phyloP scores from a whole-genome alignment of 1,140 invertebrate genomes.

The Danaus melanippus region DNA sequence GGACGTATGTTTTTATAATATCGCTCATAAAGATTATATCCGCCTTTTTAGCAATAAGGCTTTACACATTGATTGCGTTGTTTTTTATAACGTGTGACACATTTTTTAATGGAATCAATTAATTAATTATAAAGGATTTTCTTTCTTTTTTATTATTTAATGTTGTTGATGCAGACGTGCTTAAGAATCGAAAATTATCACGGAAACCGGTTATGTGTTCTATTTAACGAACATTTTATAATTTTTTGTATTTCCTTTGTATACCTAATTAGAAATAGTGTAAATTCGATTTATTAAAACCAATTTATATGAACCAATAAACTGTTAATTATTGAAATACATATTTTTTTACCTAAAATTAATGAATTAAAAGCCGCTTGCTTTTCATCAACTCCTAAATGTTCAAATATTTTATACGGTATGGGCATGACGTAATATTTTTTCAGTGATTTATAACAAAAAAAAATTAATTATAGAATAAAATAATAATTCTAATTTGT shows the following conservation, averaged over 20 bases:
- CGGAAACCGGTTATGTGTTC: too few relatives aligned
- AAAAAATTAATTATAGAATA: conserved; percentile 13
- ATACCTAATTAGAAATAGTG: too few relatives aligned
- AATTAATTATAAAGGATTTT: too few relatives aligned
- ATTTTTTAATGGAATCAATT: too few relatives aligned
- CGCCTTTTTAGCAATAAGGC: conserved; percentile 63
- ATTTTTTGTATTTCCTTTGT: too few relatives aligned
- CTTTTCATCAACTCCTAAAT: too few relatives aligned
- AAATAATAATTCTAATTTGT: conserved; percentile 11
- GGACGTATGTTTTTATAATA: conserved; percentile 14
- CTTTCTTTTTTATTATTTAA: too few relatives aligned
- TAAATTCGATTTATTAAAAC: too few relatives aligned
- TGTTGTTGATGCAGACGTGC: too few relatives aligned
- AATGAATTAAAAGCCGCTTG: neutral
- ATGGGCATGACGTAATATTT: conserved; percentile 23
- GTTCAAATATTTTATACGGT: conserved; percentile 17
- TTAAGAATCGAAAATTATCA: too few relatives aligned
- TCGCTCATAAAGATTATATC: conserved; percentile 60
- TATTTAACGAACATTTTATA: too few relatives aligned
- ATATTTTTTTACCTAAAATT: conserved; percentile 12
- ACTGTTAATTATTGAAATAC: conserved; percentile 1
- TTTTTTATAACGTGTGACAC: conserved; percentile 21
- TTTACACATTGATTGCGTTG: conserved; percentile 21
- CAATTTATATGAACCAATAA: too few relatives aligned
- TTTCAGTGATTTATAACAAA: neutral